These are phyloP conservation scores for Drosophila subobscura DNA, from an alignment of 1,140 invertebrate genomes.

Conservation along the genomic window DNA sequence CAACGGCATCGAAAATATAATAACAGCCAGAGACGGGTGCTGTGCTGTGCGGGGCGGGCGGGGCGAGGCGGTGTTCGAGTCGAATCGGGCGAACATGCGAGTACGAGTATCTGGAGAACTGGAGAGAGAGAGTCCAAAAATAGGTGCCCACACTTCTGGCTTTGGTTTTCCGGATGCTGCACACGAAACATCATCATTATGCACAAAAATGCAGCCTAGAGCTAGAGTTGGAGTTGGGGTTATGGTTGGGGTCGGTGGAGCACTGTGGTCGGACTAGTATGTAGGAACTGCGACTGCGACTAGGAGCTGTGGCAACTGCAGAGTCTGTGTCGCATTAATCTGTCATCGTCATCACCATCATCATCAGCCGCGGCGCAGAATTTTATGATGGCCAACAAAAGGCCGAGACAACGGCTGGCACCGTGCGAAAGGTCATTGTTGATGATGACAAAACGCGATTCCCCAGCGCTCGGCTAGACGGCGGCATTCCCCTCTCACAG, in stretches of 20 bases:
- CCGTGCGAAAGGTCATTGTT: slow-evolving; percentile 58
- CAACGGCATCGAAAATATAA: slow-evolving; percentile 56
- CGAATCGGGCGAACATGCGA: neutral
- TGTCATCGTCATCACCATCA: slow-evolving; percentile 48
- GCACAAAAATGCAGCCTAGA: slow-evolving; percentile 30
- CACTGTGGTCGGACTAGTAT: neutral
- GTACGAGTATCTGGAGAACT: slow-evolving; percentile 19
- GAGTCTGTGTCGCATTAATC: slow-evolving; percentile 67
- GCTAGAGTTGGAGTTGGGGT: too few relatives aligned
- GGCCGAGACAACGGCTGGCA: slow-evolving; percentile 38
- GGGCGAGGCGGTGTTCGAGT: neutral
- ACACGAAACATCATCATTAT: slow-evolving; percentile 4
- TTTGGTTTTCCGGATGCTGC: slow-evolving; percentile 41
- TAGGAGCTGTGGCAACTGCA: slow-evolving; percentile 28
- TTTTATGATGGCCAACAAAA: slow-evolving; percentile 35
- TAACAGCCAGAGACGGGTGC: slow-evolving; percentile 29
- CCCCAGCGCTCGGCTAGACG: slow-evolving; percentile 36
- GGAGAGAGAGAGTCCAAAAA: slow-evolving; percentile 47
- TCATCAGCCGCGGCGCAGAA: neutral
- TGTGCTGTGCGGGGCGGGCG: neutral
- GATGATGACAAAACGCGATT: neutral
- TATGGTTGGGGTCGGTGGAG: neutral
- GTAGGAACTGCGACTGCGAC: slow-evolving; percentile 20
- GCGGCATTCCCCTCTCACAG: neutral
- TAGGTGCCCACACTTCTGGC: slow-evolving; percentile 28